A percentile compares a stretch with the other conserved stretches of the same genome.
These are phyloP conservation scores for Pterocles orientalis DNA, from an alignment of 2,113 vertebrate genomes.

Conservation along the genomic window DNA sequence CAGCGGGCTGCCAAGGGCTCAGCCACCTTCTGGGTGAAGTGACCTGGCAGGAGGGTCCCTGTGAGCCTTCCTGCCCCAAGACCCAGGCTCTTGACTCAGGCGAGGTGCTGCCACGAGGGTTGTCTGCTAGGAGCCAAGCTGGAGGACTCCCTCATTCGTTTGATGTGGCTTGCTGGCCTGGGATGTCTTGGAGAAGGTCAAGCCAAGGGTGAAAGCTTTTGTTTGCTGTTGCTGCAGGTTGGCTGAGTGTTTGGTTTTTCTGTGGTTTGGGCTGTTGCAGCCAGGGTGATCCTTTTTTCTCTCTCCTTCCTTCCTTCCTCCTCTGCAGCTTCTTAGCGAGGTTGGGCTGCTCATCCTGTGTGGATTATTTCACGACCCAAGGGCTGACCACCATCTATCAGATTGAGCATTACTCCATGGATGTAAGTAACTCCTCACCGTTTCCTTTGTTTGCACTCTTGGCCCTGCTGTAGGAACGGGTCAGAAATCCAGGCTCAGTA, in stretches of 20 bases:
- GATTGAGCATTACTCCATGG: conserved; percentile 99
- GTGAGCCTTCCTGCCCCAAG: neutral
- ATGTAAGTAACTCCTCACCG: conserved; percentile 89
- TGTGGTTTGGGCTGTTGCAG: conserved; percentile 77
- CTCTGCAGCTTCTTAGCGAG: conserved; percentile 95
- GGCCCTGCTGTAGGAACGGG: conserved; percentile 40
- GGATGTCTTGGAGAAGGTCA: conserved; percentile 28
- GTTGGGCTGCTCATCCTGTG: conserved; percentile 97
- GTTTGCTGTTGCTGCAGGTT: conserved; percentile 65
- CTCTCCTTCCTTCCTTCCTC: conserved; percentile 75
- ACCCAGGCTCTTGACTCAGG: neutral
- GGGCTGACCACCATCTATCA: conserved; percentile 99
- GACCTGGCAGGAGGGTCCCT: neutral
- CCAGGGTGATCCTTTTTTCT: conserved; percentile 83
- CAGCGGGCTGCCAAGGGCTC: neutral
- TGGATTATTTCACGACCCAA: conserved; percentile 99
- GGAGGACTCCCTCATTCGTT: neutral
- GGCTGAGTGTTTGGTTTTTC: conserved; percentile 74
- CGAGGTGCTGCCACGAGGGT: neutral
- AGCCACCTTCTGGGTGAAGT: neutral
- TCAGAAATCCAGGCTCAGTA: conserved; percentile 3
- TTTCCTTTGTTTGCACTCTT: conserved; percentile 56
- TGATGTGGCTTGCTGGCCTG: conserved; percentile 27
- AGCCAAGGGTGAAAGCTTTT: conserved; percentile 52
- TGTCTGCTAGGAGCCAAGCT: neutral